Evolutionary conservation across 1,140 invertebrate genomes (phyloP).

Genomic region (Chymomyza costata): DNA sequence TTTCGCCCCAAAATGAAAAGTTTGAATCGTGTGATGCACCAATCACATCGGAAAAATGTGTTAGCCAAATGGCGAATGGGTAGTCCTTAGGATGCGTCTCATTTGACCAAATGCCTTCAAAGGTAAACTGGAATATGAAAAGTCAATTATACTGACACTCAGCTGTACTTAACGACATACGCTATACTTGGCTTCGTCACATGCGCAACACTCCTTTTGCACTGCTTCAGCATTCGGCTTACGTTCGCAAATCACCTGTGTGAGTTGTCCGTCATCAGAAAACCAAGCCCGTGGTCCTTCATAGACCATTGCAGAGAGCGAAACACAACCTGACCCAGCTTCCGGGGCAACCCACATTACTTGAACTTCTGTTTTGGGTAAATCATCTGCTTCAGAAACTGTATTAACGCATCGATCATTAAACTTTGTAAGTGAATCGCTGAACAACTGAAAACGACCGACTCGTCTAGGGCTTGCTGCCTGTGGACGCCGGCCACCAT

Average conservation of each 20-base stretch:
- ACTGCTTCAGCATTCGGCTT: conserved; percentile 75
- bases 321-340: conserved; percentile 88
- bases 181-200: conserved; percentile 93
- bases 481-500: conserved; percentile 76
- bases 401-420: conserved; percentile 92
- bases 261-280: conserved; percentile 90
- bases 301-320: conserved; percentile 88
- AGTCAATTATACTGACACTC: neutral
- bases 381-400: conserved; percentile 85
- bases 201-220: conserved; percentile 87
- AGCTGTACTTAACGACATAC: conserved; percentile 76
- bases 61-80: conserved; percentile 90
- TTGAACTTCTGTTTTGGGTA: conserved; percentile 90
- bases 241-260: conserved; percentile 87
- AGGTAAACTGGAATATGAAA: conserved; percentile 84
- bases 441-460: conserved; percentile 88
- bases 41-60: conserved; percentile 98
- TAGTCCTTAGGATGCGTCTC: conserved; percentile 98
- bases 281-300: conserved; percentile 90
- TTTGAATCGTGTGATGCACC: conserved; percentile 94
- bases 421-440: conserved; percentile 85
- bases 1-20: conserved; percentile 96
- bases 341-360: conserved; percentile 93
- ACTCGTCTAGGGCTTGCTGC: conserved; percentile 76
- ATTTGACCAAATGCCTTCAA: conserved; percentile 97